These are phyloP conservation scores for Parnassius smintheus DNA, from an alignment of 2,888 invertebrate species.

Conservation along the genomic window DNA sequence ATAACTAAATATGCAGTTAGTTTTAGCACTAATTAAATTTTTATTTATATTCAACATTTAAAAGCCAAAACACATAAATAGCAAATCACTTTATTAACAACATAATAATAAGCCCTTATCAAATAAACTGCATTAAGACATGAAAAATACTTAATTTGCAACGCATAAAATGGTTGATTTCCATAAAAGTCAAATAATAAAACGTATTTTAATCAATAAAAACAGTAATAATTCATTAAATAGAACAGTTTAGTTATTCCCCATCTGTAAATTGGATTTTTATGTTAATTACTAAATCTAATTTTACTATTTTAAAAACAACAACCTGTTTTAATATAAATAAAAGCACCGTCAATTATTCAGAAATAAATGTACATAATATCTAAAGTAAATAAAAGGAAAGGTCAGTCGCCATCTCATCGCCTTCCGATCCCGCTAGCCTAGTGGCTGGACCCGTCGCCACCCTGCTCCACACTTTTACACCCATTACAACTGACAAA, in stretches of 20 bases:
- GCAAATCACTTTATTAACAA: too few relatives aligned
- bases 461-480: conserved; percentile 57
- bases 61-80: too few relatives aligned
- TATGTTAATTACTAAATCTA: conserved; percentile 9
- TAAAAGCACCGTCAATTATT: too few relatives aligned
- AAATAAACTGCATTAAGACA: conserved; percentile 6
- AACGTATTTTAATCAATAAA: neutral
- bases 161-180: conserved; percentile 2
- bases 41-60: conserved; percentile 2
- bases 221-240: conserved; percentile 3
- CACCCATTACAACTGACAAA: conserved; percentile 78
- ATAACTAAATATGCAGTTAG: neutral
- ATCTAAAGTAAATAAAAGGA: too few relatives aligned
- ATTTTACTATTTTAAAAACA: neutral
- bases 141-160: conserved; percentile 2
- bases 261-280: conserved; percentile 1
- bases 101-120: neutral
- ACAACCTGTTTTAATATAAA: neutral
- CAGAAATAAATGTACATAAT: too few relatives aligned
- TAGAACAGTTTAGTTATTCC: neutral
- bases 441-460: conserved; percentile 37
- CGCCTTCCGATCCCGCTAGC: conserved; percentile 1
- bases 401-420: too few relatives aligned
- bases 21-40: conserved; percentile 8
- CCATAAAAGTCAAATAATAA: neutral